Percentiles rank a stretch among this genome's conserved stretches.
phyloP scores from a whole-genome alignment of 2,113 vertebrate genomes.

The Paramormyrops kingsleyae region DNA sequence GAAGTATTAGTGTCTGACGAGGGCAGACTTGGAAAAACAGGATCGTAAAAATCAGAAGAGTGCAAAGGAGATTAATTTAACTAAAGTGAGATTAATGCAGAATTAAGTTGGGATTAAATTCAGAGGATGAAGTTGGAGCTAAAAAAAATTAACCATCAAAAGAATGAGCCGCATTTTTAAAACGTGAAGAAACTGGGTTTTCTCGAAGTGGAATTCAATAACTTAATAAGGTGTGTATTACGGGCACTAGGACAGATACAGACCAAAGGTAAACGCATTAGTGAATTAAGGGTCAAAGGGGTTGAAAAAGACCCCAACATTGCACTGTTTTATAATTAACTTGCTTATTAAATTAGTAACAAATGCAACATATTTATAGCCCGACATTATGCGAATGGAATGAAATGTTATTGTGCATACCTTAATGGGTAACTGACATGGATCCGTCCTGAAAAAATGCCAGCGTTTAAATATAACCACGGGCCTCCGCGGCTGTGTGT shows the following conservation, averaged over 20 bases:
- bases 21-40: background rate
- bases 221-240: background rate
- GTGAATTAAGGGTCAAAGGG: background rate
- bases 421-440: background rate
- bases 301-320: background rate
- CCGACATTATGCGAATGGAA: background rate
- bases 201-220: background rate
- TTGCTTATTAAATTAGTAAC: background rate
- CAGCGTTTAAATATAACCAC: constrained; percentile 20
- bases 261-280: background rate
- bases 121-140: background rate
- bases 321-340: background rate
- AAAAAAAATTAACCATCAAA: background rate
- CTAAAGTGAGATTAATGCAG: background rate
- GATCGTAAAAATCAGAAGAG: background rate
- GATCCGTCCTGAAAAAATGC: background rate
- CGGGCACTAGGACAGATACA: background rate
- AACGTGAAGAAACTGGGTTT: background rate
- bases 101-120: background rate
- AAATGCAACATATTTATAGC: background rate
- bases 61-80: background rate
- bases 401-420: background rate
- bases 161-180: background rate
- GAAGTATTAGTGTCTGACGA: background rate
- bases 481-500: constrained; percentile 52